Evolutionary conservation across 2,113 vertebrate genomes (phyloP).

Genomic region (Platichthys flesus): DNA sequence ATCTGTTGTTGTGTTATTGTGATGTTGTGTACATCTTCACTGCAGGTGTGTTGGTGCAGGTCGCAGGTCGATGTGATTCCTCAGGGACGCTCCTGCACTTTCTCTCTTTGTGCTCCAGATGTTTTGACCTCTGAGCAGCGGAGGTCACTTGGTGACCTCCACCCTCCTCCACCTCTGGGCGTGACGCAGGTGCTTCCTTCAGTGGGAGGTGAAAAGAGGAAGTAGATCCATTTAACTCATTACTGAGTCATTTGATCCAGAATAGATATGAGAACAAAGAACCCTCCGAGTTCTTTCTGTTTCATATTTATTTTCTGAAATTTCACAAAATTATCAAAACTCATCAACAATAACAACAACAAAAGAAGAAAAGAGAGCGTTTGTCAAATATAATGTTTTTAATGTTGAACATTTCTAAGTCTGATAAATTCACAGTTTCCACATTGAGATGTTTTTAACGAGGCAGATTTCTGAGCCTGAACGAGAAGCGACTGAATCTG

Average conservation of each 20-base stretch:
- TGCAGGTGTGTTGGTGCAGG: neutral
- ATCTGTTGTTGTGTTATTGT: too few species aligned
- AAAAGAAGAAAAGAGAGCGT: too few species aligned
- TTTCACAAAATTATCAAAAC: too few species aligned
- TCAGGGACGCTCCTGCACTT: neutral
- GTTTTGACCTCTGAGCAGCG: rapidly evolving
- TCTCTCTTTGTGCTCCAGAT: neutral
- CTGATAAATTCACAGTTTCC: neutral
- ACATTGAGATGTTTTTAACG: neutral
- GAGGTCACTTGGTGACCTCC: rapidly evolving
- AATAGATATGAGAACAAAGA: neutral
- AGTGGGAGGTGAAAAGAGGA: constrained; percentile 56
- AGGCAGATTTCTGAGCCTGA: neutral
- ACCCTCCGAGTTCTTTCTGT: too few species aligned
- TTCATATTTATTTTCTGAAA: too few species aligned
- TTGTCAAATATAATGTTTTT: neutral
- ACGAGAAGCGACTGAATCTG: too few species aligned
- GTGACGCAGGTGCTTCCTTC: constrained; percentile 68
- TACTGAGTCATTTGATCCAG: neutral
- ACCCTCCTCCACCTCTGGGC: constrained; percentile 5
- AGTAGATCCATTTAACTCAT: constrained; percentile 13
- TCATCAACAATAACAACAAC: too few species aligned
- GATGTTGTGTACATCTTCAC: neutral
- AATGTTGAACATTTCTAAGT: neutral
- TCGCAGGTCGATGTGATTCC: neutral